Evolutionary conservation across 2,113 vertebrate species (phyloP), one percentile per base, ranked within the genome.

Genomic region (Chauna torquata): DNA sequence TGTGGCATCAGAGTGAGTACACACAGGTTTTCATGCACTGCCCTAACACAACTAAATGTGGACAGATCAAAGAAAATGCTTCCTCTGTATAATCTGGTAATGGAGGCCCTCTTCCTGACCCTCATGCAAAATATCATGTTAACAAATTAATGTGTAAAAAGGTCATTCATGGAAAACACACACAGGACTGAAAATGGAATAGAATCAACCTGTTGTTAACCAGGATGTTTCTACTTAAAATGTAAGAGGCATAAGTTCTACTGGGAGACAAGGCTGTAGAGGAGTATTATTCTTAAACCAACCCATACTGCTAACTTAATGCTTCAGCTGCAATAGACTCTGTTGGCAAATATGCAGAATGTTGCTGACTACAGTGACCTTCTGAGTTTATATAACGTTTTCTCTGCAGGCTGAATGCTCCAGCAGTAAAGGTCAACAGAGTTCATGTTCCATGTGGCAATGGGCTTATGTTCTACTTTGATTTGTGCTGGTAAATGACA

Each of bases 281-380:
- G 7, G 22, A 80, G 7, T n/a, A 28, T 22, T 84, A 49, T 57
- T 57, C 42, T 50, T 40, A 61, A 90, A 54, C 6, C 1, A 61
- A 45, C 42, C n/a, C 6, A 8, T 66, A n/a, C 11, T 68, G 17
- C 8, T 81, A 64, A 16, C 11, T 17, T 70, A 34, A 25, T 23
- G 8, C 6, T 65, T 70, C 13, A 77, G 23, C 36, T 62, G 24
- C 24, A 32, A 3, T 49, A 72, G 44, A 25, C 19, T 61, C 4
- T 61, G 20, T 15, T 1, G 3, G 10, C 18, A 88, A 76, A 65
- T 7, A 32, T 12, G 6, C 5, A 79, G 11, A 54, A 3, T 0
- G 0, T 40, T 3, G 0, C 4, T 65, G 40, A 71, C 27, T 62
- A 5, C 25, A 69, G 8, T 23, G 52, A 16, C 5, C 2, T 8